Evolutionary conservation across 2,888 invertebrate genomes (phyloP).

Genomic region (Andrena haemorrhoa): DNA sequence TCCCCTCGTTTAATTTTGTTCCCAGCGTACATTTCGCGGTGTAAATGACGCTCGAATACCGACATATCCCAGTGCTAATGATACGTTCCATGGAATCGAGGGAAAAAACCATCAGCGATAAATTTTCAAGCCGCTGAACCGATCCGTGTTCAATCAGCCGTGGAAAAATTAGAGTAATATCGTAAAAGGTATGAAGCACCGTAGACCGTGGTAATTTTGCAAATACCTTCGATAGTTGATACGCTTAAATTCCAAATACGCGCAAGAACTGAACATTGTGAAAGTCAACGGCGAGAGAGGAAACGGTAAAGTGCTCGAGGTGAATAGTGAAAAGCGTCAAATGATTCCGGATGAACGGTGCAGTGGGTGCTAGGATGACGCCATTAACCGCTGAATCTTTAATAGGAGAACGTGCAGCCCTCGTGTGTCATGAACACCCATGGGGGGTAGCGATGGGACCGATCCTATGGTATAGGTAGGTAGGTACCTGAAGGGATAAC

Average conservation of each 20-base stretch:
- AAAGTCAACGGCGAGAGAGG: neutral
- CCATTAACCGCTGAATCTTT: conserved; percentile 58
- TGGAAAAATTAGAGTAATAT: conserved; percentile 10
- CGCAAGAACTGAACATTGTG: too few relatives aligned
- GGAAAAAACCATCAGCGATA: neutral
- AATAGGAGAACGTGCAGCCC: conserved; percentile 35
- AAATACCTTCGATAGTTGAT: conserved; percentile 6
- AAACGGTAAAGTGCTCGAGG: conserved; percentile 19
- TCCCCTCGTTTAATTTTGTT: neutral
- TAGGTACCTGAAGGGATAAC: too few relatives aligned
- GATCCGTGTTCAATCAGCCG: neutral
- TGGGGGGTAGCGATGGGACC: neutral
- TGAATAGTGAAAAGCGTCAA: conserved; percentile 32
- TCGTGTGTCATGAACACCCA: conserved; percentile 38
- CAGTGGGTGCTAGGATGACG: conserved; percentile 10
- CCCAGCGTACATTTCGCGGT: neutral
- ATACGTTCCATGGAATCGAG: neutral
- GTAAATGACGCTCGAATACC: conserved; percentile 1
- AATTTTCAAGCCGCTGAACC: conserved; percentile 12
- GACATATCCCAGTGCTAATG: conserved; percentile 27
- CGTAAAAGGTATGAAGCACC: neutral
- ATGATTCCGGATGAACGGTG: conserved; percentile 29
- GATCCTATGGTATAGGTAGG: too few relatives aligned
- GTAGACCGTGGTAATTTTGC: conserved; percentile 6
- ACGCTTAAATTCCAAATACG: conserved; percentile 14